phyloP scores from a whole-genome alignment of 2,888 invertebrate genomes.

The Cacoxenus indagator region DNA sequence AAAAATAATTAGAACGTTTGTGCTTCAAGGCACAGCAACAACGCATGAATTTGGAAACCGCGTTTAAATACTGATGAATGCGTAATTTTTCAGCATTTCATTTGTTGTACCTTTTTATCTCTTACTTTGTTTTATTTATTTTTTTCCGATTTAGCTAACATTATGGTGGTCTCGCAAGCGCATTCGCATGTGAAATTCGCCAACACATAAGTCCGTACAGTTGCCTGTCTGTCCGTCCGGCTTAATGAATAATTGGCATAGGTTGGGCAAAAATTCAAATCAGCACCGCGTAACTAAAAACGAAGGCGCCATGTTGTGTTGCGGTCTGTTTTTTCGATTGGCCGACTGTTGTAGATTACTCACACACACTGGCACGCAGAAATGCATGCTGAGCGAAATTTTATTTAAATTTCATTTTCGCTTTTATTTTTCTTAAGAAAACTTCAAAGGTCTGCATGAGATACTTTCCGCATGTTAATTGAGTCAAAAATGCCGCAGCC shows the following conservation, averaged over 20 bases:
- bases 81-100: conserved; percentile 6
- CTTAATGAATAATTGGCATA: conserved; percentile 56
- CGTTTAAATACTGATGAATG: conserved; percentile 16
- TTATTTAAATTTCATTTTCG: background rate
- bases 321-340: conserved; percentile 5
- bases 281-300: conserved; percentile 38
- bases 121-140: background rate
- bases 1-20: too few relatives aligned
- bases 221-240: conserved; percentile 44
- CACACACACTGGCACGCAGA: conserved; percentile 23
- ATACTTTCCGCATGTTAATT: background rate
- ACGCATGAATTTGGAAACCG: background rate
- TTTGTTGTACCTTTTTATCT: background rate
- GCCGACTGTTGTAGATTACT: conserved; percentile 10
- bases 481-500: background rate
- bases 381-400: conserved; percentile 34
- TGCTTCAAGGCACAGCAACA: background rate
- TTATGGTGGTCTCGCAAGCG: conserved; percentile 47
- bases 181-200: background rate
- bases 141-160: conserved; percentile 29
- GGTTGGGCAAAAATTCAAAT: conserved; percentile 49
- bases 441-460: background rate
- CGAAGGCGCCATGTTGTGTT: conserved; percentile 13
- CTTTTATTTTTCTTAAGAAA: background rate
- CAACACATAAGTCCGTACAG: conserved; percentile 13